phyloP scores from a whole-genome alignment of 2,888 invertebrate genomes.

The Standfussiana lucernea region DNA sequence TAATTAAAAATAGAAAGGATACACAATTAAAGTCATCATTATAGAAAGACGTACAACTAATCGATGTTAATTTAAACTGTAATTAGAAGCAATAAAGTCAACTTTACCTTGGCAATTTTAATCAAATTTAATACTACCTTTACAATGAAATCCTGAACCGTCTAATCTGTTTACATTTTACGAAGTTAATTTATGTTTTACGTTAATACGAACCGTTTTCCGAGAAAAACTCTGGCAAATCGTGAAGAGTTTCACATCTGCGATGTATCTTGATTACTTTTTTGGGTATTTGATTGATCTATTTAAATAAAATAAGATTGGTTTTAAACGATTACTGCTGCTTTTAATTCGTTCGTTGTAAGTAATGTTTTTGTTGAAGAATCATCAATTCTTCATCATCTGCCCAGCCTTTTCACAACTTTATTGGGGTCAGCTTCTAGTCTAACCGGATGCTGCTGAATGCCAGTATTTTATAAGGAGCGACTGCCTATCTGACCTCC shows the following conservation, averaged over 20 bases:
- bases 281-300: conserved; percentile 4
- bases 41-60: neutral
- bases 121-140: neutral
- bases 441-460: too few species aligned
- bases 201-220: conserved; percentile 23
- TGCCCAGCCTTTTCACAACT: too few species aligned
- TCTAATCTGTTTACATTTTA: conserved; percentile 33
- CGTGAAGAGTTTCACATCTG: conserved; percentile 27
- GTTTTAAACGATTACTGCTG: conserved; percentile 4
- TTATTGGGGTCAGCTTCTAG: too few species aligned
- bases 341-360: neutral
- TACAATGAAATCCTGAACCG: neutral
- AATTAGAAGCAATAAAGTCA: neutral
- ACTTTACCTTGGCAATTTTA: conserved; percentile 1
- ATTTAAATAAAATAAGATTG: neutral
- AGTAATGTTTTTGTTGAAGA: neutral
- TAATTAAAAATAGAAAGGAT: neutral
- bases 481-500: too few species aligned
- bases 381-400: too few species aligned
- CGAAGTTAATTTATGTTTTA: conserved; percentile 47
- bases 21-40: too few species aligned
- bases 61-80: neutral
- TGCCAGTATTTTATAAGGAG: too few species aligned
- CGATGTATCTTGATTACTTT: conserved; percentile 4
- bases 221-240: conserved; percentile 40